These are phyloP conservation scores for Neogobius melanostomus DNA, from an alignment of 2,113 vertebrate genomes.

Conservation along the genomic window DNA sequence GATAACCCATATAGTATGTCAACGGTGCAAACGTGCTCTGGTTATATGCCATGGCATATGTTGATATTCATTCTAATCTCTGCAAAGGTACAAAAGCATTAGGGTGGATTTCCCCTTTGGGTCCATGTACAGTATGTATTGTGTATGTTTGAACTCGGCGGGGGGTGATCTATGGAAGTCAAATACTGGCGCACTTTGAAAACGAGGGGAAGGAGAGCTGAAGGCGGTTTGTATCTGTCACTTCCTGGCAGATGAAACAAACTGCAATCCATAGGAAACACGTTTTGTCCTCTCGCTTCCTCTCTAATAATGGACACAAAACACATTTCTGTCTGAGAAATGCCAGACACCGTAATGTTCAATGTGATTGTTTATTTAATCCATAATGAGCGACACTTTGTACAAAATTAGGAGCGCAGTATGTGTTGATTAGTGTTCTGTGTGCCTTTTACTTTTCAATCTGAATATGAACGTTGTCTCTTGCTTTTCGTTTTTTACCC, in stretches of 20 bases:
- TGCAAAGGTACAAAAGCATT: conserved; percentile 11
- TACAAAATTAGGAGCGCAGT: conserved; percentile 82
- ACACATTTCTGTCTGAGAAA: conserved; percentile 60
- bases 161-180: conserved; percentile 53
- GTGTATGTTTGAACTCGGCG: conserved; percentile 13
- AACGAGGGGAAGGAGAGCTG: conserved; percentile 53
- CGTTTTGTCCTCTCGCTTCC: conserved; percentile 50
- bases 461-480: conserved; percentile 52
- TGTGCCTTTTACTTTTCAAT: conserved; percentile 84
- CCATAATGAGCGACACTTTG: conserved; percentile 69
- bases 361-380: conserved; percentile 52
- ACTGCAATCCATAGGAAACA: conserved; percentile 51
- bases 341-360: conserved; percentile 50
- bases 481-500: conserved; percentile 27
- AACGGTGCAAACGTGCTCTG: too few relatives aligned
- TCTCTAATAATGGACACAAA: conserved; percentile 57
- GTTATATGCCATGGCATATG: too few relatives aligned
- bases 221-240: conserved; percentile 31
- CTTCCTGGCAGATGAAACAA: conserved; percentile 51
- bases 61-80: neutral
- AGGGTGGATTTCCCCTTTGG: conserved; percentile 36
- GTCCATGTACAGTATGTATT: conserved; percentile 24
- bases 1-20: too few relatives aligned
- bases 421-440: conserved; percentile 84
- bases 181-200: conserved; percentile 76